Evolutionary conservation across 2,888 invertebrate genomes (phyloP), one percentile per base, ranked within the genome.

Genomic region (Ornithoptera priamus): DNA sequence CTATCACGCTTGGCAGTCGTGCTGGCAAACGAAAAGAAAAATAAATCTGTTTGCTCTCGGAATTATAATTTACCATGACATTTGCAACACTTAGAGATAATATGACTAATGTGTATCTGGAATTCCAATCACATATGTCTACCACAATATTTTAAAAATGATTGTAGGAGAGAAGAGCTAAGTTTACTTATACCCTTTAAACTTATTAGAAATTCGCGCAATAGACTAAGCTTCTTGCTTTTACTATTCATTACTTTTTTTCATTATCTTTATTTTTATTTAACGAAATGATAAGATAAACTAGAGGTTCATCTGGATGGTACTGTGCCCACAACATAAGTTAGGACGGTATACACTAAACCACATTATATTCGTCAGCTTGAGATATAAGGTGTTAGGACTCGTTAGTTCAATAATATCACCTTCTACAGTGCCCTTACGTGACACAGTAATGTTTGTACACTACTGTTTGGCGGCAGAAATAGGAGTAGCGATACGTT

Each of bases 1-100:
- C 53, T 53, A 53, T 53, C n/a, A 53, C 53, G 53, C 53, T 53
- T 53, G 53, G n/a, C 53, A 53, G 5, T 53, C n/a, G 53, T 53
- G 53, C 7, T 53, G 53, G 53, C 18, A 53, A 53, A 53, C n/a
- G 8, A 53, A 53, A 53, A 53, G 46, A 18, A n/a, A 53, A n/a
- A 53, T 53, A 53, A 53, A 5, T 2, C n/a, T 53, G 6, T n/a
- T n/a, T n/a, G n/a, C 18, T 53, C 53, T 62, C n/a, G 20, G 5
- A 17, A 42, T 42, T 20, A 53, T 53, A 53, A n/a, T 53, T 53
- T 53, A 18, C n/a, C 18, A 7, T 53, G 53, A n/a, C 53, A 12
- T 1, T 53, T n/a, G 12, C 53, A 53, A 18, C 18, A 53, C n/a
- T 53, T n/a, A 4, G n/a, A 53, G 7, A n/a, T n/a, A 6, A 53